Evolutionary conservation across 2,113 vertebrate genomes (phyloP), one percentile per base, ranked within the genome.

Genomic region (Arothron firmamentum): DNA sequence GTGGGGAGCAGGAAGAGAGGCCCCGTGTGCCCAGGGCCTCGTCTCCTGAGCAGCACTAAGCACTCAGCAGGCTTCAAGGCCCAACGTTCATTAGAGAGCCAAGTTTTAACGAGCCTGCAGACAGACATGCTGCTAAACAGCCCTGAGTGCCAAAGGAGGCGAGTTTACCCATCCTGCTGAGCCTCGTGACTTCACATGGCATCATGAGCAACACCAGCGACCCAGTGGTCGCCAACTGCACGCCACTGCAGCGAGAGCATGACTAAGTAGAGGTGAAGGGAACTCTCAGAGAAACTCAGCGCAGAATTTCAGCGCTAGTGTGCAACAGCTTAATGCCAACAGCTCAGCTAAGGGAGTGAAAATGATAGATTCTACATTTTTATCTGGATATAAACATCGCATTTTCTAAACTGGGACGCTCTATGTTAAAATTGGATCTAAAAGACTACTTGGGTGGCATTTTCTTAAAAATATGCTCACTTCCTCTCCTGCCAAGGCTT

Each of bases 61-160:
- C 78, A 79, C 85, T 77, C 85, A 85, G 86, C 84, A 79, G 82
- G 85, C 81, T 85, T 88, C 87, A 85, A 87, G 85, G 86, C 72
- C 72, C 16, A 83, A 75, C 57, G 78, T 81, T 88, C 86, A 85
- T 88, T 88, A 88, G 83, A 70, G 66, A 87, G 87, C 82, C 82
- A 76, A 87, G 85, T 88, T 87, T 86, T 85, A 90, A 89, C 85
- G 89, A 87, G 85, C 68, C 83, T 45, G 82, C 70, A 82, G 87
- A 88, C 87, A 88, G 85, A 87, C 87, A 82, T 75, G 86, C 86
- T 84, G 79, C 80, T 84, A 71, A 74, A 82, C 78, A 74, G 78
- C 77, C 80, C 79, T 71, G 63, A 77, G 79, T 80, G 81, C 82
- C 88, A 87, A 77, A 69, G 81, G 64, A 85, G 70, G 81, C 73